Conservation (phyloP, 2,113 vertebrate species). For the Istiophorus platypterus region DNA sequence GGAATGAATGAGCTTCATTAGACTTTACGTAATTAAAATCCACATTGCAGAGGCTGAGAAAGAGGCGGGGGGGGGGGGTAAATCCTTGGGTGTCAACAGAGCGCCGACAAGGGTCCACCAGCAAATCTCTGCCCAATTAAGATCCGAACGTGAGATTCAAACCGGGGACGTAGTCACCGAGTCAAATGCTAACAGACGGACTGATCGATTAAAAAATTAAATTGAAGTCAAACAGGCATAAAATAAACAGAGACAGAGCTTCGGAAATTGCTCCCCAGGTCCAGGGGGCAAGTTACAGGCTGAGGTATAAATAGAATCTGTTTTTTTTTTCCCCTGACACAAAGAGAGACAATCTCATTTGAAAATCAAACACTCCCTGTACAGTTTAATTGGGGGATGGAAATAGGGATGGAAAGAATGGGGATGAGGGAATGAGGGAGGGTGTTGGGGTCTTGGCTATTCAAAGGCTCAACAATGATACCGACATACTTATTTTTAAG, state of each 20-base stretch:
- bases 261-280: conserved; percentile 43
- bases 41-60: conserved; percentile 12
- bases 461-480: conserved; percentile 37
- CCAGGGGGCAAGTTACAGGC: conserved; percentile 39
- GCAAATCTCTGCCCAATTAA: conserved; percentile 64
- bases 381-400: conserved; percentile 54
- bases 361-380: conserved; percentile 66
- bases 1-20: conserved; percentile 66
- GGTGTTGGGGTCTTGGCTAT: conserved; percentile 60
- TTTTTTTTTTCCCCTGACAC: conserved; percentile 47
- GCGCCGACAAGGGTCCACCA: conserved; percentile 3
- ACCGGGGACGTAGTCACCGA: conserved; percentile 41
- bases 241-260: conserved; percentile 55
- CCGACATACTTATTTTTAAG: conserved; percentile 35
- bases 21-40: conserved; percentile 64
- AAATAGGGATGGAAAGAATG: conserved; percentile 57
- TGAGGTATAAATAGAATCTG: conserved; percentile 61
- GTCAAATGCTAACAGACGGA: conserved; percentile 29
- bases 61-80: conserved; percentile 15
- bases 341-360: conserved; percentile 61
- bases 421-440: conserved; percentile 47
- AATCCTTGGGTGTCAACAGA: conserved; percentile 47
- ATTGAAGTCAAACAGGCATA: conserved; percentile 68
- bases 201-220: conserved; percentile 66
- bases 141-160: conserved; percentile 70